Percentiles rank a stretch among this genome's conserved stretches.
Evolutionary conservation across 2,113 vertebrate genomes (phyloP).

Genomic region (Lepus americanus): DNA sequence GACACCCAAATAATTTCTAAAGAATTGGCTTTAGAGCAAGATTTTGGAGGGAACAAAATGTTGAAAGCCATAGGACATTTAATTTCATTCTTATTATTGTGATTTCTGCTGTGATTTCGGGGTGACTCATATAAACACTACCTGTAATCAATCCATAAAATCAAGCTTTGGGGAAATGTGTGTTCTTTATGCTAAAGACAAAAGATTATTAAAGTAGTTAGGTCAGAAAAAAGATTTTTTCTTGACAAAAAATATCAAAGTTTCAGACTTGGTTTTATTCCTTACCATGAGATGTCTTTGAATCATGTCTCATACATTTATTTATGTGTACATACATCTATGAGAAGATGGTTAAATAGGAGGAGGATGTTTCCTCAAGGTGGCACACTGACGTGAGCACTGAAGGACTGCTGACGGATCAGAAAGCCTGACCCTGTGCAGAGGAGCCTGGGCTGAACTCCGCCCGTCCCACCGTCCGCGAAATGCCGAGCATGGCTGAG

Average conservation of each 20-base stretch:
- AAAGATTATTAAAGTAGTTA: constrained; percentile 22
- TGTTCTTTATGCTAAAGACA: constrained; percentile 39
- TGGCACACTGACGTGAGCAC: background rate
- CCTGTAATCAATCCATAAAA: background rate
- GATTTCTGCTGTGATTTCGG: constrained; percentile 41
- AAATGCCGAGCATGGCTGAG: background rate
- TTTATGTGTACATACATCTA: background rate
- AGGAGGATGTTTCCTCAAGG: background rate
- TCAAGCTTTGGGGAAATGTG: background rate
- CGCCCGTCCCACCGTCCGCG: background rate
- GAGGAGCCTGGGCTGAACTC: background rate
- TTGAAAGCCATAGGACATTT: background rate
- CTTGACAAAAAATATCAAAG: constrained; percentile 30
- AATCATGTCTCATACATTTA: background rate
- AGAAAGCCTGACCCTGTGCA: background rate
- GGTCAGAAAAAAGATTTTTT: constrained; percentile 20
- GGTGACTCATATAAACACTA: background rate
- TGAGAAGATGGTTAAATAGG: constrained; percentile 11
- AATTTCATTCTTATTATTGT: background rate
- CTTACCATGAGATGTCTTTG: background rate
- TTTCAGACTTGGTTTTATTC: constrained; percentile 32
- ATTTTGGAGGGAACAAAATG: background rate
- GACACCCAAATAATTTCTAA: constrained; percentile 5
- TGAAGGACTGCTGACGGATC: background rate
- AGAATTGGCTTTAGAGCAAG: background rate